Base-by-base conservation (phyloP, 2,113 vertebrate species). In the Epinephelus cyanopodus region DNA sequence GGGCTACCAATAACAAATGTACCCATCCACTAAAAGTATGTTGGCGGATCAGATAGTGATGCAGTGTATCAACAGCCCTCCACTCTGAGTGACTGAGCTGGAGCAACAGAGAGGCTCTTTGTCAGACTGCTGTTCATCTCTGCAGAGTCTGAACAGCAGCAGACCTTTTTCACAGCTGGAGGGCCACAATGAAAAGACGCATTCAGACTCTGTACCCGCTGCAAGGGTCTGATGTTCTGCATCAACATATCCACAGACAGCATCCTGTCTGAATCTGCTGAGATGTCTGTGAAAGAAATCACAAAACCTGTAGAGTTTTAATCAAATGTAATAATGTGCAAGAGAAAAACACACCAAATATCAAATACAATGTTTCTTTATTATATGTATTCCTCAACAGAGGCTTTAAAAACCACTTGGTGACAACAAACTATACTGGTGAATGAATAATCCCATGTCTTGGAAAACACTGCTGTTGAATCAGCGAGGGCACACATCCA, bases 361-460 rank as follows among this genome's bases (percentile, higher is more conserved):
- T 89, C 54, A 82, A 88, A 90, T 90, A 87, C 89, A 90, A 82
- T 87, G 70, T 88, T 85, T 56, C 53, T 93, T 93, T 92, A 94
- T 92, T 92, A 77, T 89, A 87, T 75, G 66, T 74, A 68, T 64
- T 90, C 87, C 87, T 93, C 79, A 72, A 77, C 58, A 57, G 88
- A 91, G 84, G 86, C 66, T 66, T 90, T 85, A 80, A 93, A 92
- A 93, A 80, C 80, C 75, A 84, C 86, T 83, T 83, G 67, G 84
- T 86, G 91, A 91, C 61, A 70, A 84, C 75, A 89, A 89, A 81
- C 58, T 66, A 45, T 83, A 83, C 47, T 68, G 47, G 64, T 85
- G 60, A 84, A 64, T 81, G 63, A 88, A 83, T 74, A 76, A 72
- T 84, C 63, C 79, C 67, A 47, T 29, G 39, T 79, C 83, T 71